phyloP scores from a whole-genome alignment of 2,113 vertebrate genomes.

The Meleagris gallopavo region DNA sequence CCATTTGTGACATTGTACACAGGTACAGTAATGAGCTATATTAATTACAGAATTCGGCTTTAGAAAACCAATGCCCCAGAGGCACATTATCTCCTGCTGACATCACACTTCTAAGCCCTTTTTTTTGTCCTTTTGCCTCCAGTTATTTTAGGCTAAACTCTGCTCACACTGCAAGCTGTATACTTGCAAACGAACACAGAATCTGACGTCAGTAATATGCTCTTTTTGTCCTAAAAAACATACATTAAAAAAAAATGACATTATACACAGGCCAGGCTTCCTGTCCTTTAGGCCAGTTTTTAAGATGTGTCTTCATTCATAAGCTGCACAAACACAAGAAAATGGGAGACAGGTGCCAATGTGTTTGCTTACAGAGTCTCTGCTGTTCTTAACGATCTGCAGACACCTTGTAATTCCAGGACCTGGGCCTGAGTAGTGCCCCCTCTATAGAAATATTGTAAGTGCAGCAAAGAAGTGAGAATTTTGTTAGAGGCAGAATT shows the following conservation, averaged over 20 bases:
- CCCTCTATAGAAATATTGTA: background rate
- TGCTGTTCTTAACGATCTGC: background rate
- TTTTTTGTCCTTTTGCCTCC: background rate
- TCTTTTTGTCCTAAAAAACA: slow-evolving; percentile 7
- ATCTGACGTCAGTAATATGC: background rate
- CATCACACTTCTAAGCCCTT: slow-evolving; percentile 14
- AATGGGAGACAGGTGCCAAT: background rate
- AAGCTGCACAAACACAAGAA: background rate
- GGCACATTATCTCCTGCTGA: slow-evolving; percentile 51
- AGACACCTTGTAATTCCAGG: background rate
- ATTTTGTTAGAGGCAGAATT: background rate
- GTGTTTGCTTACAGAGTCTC: background rate
- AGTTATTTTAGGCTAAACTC: slow-evolving; percentile 39
- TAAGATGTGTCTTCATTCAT: background rate
- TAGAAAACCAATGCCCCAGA: slow-evolving; percentile 28
- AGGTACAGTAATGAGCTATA: slow-evolving; percentile 39
- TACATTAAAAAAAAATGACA: background rate
- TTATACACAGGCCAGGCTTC: background rate
- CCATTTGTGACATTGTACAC: background rate
- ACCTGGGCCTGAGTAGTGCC: background rate
- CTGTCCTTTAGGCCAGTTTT: background rate
- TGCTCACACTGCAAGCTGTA: slow-evolving; percentile 35
- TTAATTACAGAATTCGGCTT: slow-evolving; percentile 47
- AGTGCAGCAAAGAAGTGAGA: background rate
- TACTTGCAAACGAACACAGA: background rate